These are phyloP conservation scores for Calosoma granatense DNA, from an alignment of 1,140 invertebrate genomes.

Conservation along the genomic window DNA sequence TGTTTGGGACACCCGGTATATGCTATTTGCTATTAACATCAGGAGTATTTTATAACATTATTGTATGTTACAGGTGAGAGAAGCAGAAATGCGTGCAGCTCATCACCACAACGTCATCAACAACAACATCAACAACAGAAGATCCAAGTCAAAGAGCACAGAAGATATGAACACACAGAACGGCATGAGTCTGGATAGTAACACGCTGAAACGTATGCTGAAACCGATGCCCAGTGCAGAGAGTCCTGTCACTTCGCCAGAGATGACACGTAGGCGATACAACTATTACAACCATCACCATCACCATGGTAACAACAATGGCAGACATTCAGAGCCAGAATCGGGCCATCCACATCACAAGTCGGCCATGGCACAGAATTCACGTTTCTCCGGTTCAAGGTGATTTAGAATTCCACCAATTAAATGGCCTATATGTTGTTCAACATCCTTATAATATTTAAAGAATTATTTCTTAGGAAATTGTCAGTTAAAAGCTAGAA, in stretches of 20 bases:
- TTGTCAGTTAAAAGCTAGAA: too few species aligned
- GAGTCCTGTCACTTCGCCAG: constrained; percentile 77
- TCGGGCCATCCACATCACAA: constrained; percentile 31
- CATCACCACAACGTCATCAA: constrained; percentile 57
- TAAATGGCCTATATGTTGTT: too few species aligned
- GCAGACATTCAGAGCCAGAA: constrained; percentile 43
- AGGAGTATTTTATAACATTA: too few species aligned
- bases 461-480: not conserved
- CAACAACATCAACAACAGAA: constrained; percentile 38
- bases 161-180: constrained; percentile 70
- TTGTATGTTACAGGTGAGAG: constrained; percentile 32
- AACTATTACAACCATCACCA: constrained; percentile 46
- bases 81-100: constrained; percentile 45
- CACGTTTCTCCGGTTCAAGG: constrained; percentile 32
- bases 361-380: constrained; percentile 31
- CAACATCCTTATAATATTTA: not conserved
- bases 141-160: constrained; percentile 77
- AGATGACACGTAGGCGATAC: constrained; percentile 68
- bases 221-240: constrained; percentile 83
- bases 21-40: too few species aligned
- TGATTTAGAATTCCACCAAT: constrained; percentile 15
- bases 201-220: constrained; percentile 85
- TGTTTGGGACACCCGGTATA: too few species aligned
- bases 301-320: constrained; percentile 39
- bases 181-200: constrained; percentile 45